phyloP scores from a whole-genome alignment of 2,113 vertebrate species.

The Clinocottus analis region DNA sequence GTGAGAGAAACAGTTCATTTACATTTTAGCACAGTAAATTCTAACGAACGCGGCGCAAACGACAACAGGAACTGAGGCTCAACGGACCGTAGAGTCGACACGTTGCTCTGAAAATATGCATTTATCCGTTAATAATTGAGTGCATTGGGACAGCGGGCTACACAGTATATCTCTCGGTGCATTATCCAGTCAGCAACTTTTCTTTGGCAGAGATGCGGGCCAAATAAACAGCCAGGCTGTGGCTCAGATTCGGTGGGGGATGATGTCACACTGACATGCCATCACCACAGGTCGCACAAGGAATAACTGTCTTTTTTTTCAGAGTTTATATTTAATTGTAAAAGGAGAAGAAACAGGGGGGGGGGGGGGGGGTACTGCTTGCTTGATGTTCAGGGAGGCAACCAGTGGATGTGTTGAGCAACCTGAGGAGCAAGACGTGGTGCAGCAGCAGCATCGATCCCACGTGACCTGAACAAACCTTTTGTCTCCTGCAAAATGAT shows the following conservation, averaged over 20 bases:
- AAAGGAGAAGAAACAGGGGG: background rate
- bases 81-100: constrained; percentile 16
- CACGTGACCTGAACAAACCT: background rate
- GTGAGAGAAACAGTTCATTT: constrained; percentile 8
- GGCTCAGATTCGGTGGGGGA: constrained; percentile 17
- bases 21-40: constrained; percentile 23
- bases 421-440: background rate
- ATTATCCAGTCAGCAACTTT: constrained; percentile 70
- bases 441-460: constrained; percentile 26
- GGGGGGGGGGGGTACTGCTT: background rate
- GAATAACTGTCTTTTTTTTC: background rate
- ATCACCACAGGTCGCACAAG: background rate
- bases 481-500: too few relatives aligned
- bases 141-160: constrained; percentile 28
- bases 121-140: constrained; percentile 45
- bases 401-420: background rate
- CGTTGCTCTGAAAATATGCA: constrained; percentile 43
- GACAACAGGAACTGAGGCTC: constrained; percentile 19
- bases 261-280: background rate
- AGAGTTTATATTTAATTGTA: constrained; percentile 15
- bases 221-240: constrained; percentile 46
- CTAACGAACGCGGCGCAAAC: constrained; percentile 6
- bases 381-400: background rate
- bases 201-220: constrained; percentile 49
- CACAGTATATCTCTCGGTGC: constrained; percentile 41